Evolutionary conservation across 2,797 vertebrate genomes (phyloP).

Genomic region (Liparis tanakae): DNA sequence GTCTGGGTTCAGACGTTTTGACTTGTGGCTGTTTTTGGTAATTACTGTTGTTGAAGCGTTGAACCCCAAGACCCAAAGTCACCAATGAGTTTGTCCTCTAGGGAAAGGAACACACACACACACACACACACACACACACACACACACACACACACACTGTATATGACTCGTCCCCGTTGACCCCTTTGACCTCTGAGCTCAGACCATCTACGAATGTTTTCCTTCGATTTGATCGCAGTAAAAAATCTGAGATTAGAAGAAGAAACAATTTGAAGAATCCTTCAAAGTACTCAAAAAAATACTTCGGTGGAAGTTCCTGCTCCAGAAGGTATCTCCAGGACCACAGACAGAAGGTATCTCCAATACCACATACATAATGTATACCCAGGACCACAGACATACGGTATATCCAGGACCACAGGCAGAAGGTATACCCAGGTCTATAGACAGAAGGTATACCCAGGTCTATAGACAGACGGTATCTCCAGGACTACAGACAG

Average conservation of each 20-base stretch:
- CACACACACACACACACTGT: not conserved
- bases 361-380: no score
- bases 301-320: not conserved
- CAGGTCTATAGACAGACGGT: no score
- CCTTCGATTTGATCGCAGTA: not conserved
- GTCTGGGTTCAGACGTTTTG: not conserved
- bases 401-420: no score
- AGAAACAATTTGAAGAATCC: not conserved
- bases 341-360: no score
- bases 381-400: no score
- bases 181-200: no score
- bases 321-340: no score
- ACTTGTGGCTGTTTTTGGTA: not conserved
- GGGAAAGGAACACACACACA: not conserved
- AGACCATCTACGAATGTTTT: not conserved
- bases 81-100: not conserved
- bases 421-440: no score
- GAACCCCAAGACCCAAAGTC: not conserved
- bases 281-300: not conserved
- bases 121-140: not conserved
- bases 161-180: no score
- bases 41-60: not conserved
- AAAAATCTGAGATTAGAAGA: no score
- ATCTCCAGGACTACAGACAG: no score
- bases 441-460: no score